Base-by-base conservation (phyloP, 2,888 invertebrate genomes). In the Amblyjoppa proteus region DNA sequence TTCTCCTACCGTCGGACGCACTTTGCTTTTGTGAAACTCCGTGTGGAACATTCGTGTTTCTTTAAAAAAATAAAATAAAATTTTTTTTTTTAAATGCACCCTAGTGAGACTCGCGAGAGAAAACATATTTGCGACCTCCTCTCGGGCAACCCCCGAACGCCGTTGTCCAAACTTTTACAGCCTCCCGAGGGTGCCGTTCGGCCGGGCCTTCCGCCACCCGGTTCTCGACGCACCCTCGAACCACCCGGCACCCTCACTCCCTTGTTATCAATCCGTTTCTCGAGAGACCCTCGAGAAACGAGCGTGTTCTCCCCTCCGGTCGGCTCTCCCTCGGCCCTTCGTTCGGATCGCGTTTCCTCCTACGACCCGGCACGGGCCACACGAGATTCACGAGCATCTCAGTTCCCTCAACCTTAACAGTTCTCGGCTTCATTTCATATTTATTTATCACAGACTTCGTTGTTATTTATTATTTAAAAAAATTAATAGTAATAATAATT, bases 131-230 rank as follows among this genome's bases (percentile, higher is more conserved):
- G 83, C 69, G 80, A 49, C 45, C 70, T 51, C 74, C 16, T 61
- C 61, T 80, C 45, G 41, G 58, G 41, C 28, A 25, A 58, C 16
- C 2, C 38, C 6, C 41, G 31, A 11, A 11, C 25, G 13, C 79
- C 58, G 83, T 78, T 80, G 80, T 16, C 75, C 74, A 75, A 80
- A 75, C 73, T 78, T 75, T 70, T 64, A 64, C 79, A 64, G 69
- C 68, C 80, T 75, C 80, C 45, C 74, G 49, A 74, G 74, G 78
- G 83, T 73, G 83, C 20, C 71, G 78, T 78, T 83, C 45, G 34
- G 64, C 45, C 20, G 34, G 41, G 34, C 78, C 34, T 45, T 3
- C 66, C 66, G 45, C 56, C 45, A 28, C 34, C 56, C 58, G 45
- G 11, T 58, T 69, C 66, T 25, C 16, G 28, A 28, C 45, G 58